Base-by-base conservation (phyloP, 2,888 invertebrate species). In the Stenchaetothrips biformis region DNA sequence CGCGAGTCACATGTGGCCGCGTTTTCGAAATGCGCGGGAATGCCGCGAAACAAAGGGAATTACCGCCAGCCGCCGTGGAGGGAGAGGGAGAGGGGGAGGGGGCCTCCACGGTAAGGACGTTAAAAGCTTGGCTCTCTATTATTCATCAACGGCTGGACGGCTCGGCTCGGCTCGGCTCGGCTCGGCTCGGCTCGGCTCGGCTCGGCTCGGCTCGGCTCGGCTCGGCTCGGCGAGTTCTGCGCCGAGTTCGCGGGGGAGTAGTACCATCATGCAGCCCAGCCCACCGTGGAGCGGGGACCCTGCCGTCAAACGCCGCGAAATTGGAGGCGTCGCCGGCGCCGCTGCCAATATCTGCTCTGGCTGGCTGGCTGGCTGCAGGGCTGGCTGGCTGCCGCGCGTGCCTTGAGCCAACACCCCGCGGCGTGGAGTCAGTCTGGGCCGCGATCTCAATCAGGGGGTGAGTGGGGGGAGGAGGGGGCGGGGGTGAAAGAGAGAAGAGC, bases 51-150 rank as follows among this genome's bases (percentile, higher is more conserved):
- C 4, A n/a, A 21, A 25, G 67, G 67, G 21, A 8, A 9, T 21
- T 21, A 25, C 11, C 16, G 25, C 9, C 67, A 9, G 67, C 21
- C 21, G 67, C 7, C 9, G 25, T 25, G 25, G 78, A 37, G 78
- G 21, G 21, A 48, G 49, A 8, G 78, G n/a, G n/a, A 37, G 37
- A 77, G 27, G 78, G 21, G 53, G 79, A 21, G 79, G 25, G 11
- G 27, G 79, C 79, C 47, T 48, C 47, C 79, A 13, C 67, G 59
- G 79, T 82, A 82, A 82, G 82, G 82, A 81, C 81, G 82, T 82
- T 82, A 82, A 82, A 82, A 82, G 82, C 82, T 82, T 82, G 82
- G 78, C 80, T 37, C 59, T 82, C 80, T 81, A 82, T 82, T 82
- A 82, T 82, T 82, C 80, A 82, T 53, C 59, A 59, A 18, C 59